phyloP scores from a whole-genome alignment of 2,113 vertebrate genomes.

The Megalops atlanticus region DNA sequence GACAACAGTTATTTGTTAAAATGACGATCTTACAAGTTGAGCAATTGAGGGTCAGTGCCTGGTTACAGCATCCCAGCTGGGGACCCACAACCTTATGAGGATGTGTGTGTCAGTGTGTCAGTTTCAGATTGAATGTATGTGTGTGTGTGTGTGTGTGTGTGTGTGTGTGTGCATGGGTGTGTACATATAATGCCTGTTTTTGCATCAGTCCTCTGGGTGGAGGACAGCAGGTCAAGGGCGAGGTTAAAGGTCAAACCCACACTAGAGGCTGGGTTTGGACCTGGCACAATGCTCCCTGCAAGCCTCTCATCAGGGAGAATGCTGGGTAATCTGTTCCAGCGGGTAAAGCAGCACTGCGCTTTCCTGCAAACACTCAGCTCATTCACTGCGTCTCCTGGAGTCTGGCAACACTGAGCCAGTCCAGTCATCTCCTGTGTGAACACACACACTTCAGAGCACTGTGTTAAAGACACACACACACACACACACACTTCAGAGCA shows the following conservation, averaged over 20 bases:
- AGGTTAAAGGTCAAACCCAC: background rate
- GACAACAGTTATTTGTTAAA: background rate
- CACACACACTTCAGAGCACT: background rate
- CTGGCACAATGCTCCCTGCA: constrained; percentile 15
- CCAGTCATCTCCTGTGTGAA: no score
- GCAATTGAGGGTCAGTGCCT: background rate
- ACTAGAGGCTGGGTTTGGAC: background rate
- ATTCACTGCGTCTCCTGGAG: constrained; percentile 50
- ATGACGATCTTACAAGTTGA: constrained; percentile 1
- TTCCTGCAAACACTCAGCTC: constrained; percentile 26
- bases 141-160: background rate
- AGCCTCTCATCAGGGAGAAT: constrained; percentile 32
- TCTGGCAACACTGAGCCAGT: constrained; percentile 45
- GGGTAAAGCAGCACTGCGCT: constrained; percentile 25
- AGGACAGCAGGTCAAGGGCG: no score
- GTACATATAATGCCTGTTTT: no score
- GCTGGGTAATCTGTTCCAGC: constrained; percentile 41
- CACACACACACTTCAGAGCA: background rate
- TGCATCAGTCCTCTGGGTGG: no score
- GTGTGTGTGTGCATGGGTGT: background rate
- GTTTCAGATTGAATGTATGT: no score
- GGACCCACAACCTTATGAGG: background rate
- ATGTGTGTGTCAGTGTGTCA: background rate
- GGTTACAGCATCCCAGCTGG: background rate
- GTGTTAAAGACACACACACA: no score